Evolutionary conservation across 1,140 invertebrate species (phyloP), one percentile per base, ranked within the genome.

Genomic region (Sitodiplosis mosellana): DNA sequence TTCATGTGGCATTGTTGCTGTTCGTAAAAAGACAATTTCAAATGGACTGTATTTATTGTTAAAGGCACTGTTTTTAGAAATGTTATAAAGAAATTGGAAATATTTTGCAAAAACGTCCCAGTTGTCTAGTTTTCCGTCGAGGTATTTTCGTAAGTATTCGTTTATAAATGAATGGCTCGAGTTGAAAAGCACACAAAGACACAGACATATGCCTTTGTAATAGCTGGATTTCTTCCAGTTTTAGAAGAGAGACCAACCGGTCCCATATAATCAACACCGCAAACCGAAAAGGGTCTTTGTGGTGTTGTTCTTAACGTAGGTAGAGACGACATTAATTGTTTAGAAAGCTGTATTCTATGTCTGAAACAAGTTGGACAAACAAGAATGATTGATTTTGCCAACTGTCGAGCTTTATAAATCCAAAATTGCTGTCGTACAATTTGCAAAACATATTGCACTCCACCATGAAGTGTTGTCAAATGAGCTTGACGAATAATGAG

Each of bases 181-280:
- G 54, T 63, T 0, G 56, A 49, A 0, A 58, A 38, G 46, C 66
- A 67, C 0, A 62, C 58, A 46, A 68, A 68, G 10, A 66, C 8
- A 7, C 56, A 55, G 10, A 69, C 55, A 41, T 60, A 69, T 10
- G 49, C 44, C 51, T 68, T 68, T n/a, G n/a, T 36, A n/a, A 48
- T 51, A n/a, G 7, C 15, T n/a, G n/a, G n/a, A n/a, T n/a, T 12
- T 17, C 49, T 33, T 10, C 46, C 8, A 14, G 22, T 52, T 34
- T 4, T 11, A 8, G n/a, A 12, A n/a, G 45, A 44, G n/a, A n/a
- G n/a, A n/a, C n/a, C n/a, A 14, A 52, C 41, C 2, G 52, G 54
- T 2, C 54, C 52, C 10, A 38, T 36, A 45, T 48, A 55, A 33
- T 55, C 52, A 1, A 55, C 49, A 15, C 54, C 49, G 12, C 10